Evolutionary conservation across 30 jellyfish, hydroid and myxozoan genomes (phyloP).

Genomic region (Morbakka virulenta): DNA sequence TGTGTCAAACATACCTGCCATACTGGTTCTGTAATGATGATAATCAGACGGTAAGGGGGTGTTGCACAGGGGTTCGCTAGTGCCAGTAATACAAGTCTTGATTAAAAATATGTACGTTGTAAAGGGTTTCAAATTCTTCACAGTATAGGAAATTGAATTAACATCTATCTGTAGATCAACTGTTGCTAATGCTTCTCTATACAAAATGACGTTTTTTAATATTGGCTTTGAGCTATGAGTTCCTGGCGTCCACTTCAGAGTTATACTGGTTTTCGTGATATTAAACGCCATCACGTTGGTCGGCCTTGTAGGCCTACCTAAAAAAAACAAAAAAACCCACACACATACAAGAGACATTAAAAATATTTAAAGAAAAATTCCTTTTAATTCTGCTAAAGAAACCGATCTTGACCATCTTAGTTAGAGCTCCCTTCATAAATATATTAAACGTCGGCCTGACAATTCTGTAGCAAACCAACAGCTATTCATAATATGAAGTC

Average conservation of each 20-base stretch:
- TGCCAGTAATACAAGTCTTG: background rate
- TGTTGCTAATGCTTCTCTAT: background rate
- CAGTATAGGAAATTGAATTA: background rate
- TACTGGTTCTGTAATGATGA: too few relatives aligned
- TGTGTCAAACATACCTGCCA: too few relatives aligned
- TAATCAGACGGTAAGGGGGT: too few relatives aligned
- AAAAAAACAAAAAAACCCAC: background rate
- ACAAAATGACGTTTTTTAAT: background rate
- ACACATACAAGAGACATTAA: background rate
- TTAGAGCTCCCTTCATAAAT: too few relatives aligned
- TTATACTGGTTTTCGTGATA: background rate
- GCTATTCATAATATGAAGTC: too few relatives aligned
- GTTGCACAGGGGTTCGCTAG: background rate
- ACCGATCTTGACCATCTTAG: too few relatives aligned
- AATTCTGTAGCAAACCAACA: too few relatives aligned
- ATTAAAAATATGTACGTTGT: background rate
- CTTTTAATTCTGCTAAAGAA: too few relatives aligned
- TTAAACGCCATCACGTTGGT: background rate
- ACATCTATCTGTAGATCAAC: background rate
- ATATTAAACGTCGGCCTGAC: too few relatives aligned
- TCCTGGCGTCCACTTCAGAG: background rate
- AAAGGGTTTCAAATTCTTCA: background rate
- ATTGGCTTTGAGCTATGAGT: background rate
- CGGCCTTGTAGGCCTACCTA: background rate
- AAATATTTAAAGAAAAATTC: too few relatives aligned